Evolutionary conservation across 1,140 invertebrate species (phyloP), one percentile per base, ranked within the genome.

Genomic region (Drosophila nigromelanica): DNA sequence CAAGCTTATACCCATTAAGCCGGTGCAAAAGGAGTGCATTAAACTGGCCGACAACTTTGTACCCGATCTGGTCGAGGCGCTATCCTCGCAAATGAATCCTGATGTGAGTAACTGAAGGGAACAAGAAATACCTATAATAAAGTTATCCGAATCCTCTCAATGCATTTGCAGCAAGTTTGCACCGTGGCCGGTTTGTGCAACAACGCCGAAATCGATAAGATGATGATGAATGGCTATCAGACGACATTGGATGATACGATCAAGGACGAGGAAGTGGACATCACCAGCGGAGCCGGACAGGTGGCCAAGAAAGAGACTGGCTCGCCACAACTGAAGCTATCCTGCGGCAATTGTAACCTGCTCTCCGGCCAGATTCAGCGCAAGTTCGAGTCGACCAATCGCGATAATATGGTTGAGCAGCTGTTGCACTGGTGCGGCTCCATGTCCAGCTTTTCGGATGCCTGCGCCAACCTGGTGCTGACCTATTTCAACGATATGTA

Each of bases 111-210:
- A 15, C 5, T 39, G 5, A n/a, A 40, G 5, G 5, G 3, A 15
- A 1, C 11, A 33, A 6, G 1, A 6, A n/a, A 12, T 14, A 3
- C 12, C 12, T 30, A 8, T n/a, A 2, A 8, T n/a, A 48, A 24
- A 24, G 21, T 24, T 7, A 50, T 5, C 12, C 2, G n/a, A 24
- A 12, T 27, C 12, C 30, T 18, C 21, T 50, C 11, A 40, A 48
- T 39, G 4, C 11, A 40, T n/a, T 51, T 64, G 37, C 94, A 91
- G 90, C 90, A 91, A 27, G 97, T 98, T 51, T 98, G 97, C 91
- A 94, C 96, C 0, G 96, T 98, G 4, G 96, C 97, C 72, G 97
- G 97, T 30, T 94, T 98, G 8, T 98, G 97, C 82, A 97, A 98
- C 90, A 97, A 94, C 89, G 94, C 92, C 35, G 91, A 92, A 52